Base-by-base conservation (phyloP, 2,797 vertebrate species). In the Melanogrammus aeglefinus region DNA sequence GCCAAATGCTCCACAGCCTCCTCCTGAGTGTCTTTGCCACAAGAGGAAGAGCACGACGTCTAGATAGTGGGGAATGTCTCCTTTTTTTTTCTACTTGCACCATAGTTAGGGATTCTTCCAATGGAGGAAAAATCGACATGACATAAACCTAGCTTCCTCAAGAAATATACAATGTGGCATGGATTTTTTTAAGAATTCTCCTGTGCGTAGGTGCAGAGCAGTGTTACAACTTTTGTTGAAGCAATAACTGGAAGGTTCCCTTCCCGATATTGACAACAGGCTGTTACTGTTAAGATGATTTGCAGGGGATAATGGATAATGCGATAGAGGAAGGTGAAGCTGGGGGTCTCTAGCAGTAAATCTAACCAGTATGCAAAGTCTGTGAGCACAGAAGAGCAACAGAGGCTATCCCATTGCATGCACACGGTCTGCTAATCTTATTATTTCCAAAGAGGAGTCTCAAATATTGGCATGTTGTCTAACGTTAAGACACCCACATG, bases 381-480 rank as follows among this genome's bases (percentile, higher is more conserved):
- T 78, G 73, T 21, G 77, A 78, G 72, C 72, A 77, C 75, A 71
- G 74, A 72, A 71, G 41, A 76, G 81, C 78, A 84, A 70, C 81
- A 78, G 82, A 88, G 81, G 83, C 80, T 88, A 90, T 91, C 87
- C 80, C 85, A 84, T 90, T 92, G 87, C 90, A 87, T 83, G 79
- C 63, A 85, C 71, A 81, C 90, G 88, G 89, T 80, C 77, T 18
- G 83, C 72, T 93, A 91, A 94, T 94, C 88, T 88, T 81, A 90
- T 93, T 94, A 92, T 82, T 85, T 88, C 74, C 83, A 89, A 86
- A 88, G 86, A 79, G 75, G 81, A 84, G 85, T 86, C 89, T 90
- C 81, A 82, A 86, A 84, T 85, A 87, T 89, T 92, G 91, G 86
- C 88, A 91, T 90, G 86, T 88, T 90, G 91, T 92, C 90, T 86